Conservation (phyloP, 2,797 vertebrate species). For the Oreortyx pictus region DNA sequence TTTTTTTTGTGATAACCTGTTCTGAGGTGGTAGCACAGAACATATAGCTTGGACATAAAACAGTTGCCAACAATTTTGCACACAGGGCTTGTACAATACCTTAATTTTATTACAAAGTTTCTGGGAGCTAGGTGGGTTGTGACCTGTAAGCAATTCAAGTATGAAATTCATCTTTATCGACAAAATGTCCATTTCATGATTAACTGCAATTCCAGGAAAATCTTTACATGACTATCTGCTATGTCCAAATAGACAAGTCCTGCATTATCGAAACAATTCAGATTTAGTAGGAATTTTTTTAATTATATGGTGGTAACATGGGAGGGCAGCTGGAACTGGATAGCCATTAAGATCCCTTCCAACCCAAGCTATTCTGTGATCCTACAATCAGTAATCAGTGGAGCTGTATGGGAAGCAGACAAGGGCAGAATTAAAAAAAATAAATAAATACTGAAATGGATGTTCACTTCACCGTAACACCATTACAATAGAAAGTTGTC, state of each 20-base stretch:
- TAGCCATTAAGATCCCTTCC: no score
- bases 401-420: neutral
- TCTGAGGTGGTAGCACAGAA: neutral
- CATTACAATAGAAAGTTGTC: neutral
- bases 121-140: neutral
- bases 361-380: no score
- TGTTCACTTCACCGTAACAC: neutral
- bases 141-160: neutral
- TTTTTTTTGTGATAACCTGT: neutral
- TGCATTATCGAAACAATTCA: neutral
- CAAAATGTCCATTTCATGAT: neutral
- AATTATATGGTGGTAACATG: no score
- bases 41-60: neutral
- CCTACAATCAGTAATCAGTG: neutral
- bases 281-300: neutral
- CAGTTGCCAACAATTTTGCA: neutral
- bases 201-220: neutral
- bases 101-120: neutral
- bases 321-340: no score
- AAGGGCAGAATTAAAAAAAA: neutral
- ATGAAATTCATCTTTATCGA: neutral
- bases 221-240: neutral
- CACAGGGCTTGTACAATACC: neutral
- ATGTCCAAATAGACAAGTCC: neutral
- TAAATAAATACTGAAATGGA: neutral